A percentile compares a stretch with the other conserved stretches of the same genome.
phyloP scores from a whole-genome alignment of 2,797 vertebrate species.

The Pseudotriccus pelzelni region DNA sequence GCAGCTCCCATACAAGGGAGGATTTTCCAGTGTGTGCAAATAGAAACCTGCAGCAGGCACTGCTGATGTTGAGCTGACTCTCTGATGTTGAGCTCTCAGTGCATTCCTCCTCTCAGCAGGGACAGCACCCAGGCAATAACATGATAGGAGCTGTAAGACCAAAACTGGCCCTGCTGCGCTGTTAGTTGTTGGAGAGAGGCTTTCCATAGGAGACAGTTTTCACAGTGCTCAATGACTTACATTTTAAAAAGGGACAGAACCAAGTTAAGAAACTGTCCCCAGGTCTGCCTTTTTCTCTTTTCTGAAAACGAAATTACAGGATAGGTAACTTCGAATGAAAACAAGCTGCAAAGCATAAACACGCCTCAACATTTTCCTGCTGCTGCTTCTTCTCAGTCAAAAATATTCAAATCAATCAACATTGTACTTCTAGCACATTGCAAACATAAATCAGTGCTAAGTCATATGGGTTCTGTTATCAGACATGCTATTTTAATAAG shows the following conservation, averaged over 20 bases:
- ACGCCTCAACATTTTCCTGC: background rate
- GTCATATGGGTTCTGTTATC: background rate
- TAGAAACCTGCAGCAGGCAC: background rate
- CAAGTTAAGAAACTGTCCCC: background rate
- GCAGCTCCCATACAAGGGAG: background rate
- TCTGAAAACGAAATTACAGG: background rate
- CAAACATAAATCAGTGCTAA: background rate
- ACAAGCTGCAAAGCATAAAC: background rate
- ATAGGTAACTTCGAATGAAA: background rate
- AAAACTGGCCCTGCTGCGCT: background rate
- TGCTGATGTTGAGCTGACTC: fast-evolving
- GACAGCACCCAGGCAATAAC: background rate
- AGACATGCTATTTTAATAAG: background rate
- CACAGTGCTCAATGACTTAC: background rate
- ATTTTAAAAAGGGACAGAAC: background rate
- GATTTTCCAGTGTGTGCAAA: background rate
- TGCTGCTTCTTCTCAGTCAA: background rate
- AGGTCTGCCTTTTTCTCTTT: background rate
- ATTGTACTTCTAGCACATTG: background rate
- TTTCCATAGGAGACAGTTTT: background rate
- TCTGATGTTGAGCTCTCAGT: background rate
- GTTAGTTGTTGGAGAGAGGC: background rate
- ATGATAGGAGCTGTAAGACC: background rate
- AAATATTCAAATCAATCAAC: background rate
- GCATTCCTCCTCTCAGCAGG: background rate